Evolutionary conservation across 2,888 invertebrate genomes (phyloP).

Genomic region (Lithophane leautieri): DNA sequence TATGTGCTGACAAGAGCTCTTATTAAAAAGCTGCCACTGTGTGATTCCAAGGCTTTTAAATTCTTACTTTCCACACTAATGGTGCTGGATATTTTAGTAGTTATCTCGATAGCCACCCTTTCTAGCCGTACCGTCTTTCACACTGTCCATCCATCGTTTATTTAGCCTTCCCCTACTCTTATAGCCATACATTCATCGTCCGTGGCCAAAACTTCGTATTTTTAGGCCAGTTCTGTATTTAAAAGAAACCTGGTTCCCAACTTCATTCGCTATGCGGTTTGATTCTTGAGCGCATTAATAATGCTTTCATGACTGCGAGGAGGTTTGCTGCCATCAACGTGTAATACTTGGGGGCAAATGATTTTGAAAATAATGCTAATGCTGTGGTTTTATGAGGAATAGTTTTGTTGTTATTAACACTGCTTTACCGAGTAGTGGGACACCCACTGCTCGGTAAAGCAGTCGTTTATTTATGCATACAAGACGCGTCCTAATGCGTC

Average conservation of each 20-base stretch:
- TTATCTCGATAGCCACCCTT: too few species aligned
- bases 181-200: neutral
- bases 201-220: conserved; percentile 6
- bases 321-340: conserved; percentile 10
- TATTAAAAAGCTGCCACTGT: too few species aligned
- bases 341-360: conserved; percentile 11
- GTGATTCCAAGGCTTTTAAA: too few species aligned
- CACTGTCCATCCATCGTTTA: too few species aligned
- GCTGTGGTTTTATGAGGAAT: neutral
- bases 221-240: conserved; percentile 35
- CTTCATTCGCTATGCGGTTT: conserved; percentile 56
- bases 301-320: conserved; percentile 33
- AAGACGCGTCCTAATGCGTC: conserved; percentile 5
- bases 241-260: conserved; percentile 39
- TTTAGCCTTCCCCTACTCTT: too few species aligned
- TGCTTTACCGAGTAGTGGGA: too few species aligned
- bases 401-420: neutral
- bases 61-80: too few species aligned
- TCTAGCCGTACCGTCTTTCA: too few species aligned
- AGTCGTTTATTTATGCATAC: conserved; percentile 15
- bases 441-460: too few species aligned
- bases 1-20: too few species aligned
- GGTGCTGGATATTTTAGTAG: too few species aligned
- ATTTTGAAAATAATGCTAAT: conserved; percentile 14
- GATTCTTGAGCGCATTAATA: conserved; percentile 44